Conservation (phyloP, 2,888 invertebrate species). For the Pachydiplax longipennis region DNA sequence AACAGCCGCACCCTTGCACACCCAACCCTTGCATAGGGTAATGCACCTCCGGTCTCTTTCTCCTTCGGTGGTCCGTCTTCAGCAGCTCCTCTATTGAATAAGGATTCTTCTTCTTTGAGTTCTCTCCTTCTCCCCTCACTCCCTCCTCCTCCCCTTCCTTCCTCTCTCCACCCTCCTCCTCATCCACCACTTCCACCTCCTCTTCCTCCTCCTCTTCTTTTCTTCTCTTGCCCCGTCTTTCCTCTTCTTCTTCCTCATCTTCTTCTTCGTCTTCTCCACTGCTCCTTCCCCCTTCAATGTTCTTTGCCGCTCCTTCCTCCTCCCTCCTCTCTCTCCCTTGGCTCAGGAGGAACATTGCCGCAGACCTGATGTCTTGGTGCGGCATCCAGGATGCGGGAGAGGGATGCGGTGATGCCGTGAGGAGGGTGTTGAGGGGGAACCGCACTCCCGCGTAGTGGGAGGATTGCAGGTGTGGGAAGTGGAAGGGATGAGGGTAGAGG, state of each 20-base stretch:
- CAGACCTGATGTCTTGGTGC: conserved; percentile 54
- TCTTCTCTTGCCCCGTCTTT: background rate
- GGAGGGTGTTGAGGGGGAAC: conserved; percentile 69
- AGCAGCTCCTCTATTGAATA: conserved; percentile 87
- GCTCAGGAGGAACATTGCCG: conserved; percentile 54
- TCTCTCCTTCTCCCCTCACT: conserved; percentile 36
- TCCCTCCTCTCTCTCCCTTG: conserved; percentile 53
- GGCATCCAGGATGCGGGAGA: conserved; percentile 55
- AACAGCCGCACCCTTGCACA: conserved; percentile 19
- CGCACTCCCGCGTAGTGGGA: conserved; percentile 58
- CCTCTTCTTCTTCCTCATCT: background rate
- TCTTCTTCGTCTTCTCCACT: conserved; percentile 66
- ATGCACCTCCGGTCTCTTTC: background rate
- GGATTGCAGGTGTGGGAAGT: conserved; percentile 1
- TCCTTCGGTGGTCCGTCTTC: conserved; percentile 62
- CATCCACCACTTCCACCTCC: conserved; percentile 2
- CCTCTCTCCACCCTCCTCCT: conserved; percentile 37
- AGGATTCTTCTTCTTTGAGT: conserved; percentile 73
- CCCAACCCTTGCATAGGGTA: background rate
- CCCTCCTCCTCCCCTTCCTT: background rate
- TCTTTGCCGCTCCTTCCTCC: conserved; percentile 53
- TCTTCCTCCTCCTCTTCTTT: background rate
- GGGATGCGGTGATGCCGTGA: conserved; percentile 61
- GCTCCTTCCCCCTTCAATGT: conserved; percentile 61
- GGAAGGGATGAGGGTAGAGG: conserved; percentile 45